These are phyloP conservation scores for Melanocharis versteri DNA, from an alignment of 2,113 vertebrate species.

Conservation along the genomic window DNA sequence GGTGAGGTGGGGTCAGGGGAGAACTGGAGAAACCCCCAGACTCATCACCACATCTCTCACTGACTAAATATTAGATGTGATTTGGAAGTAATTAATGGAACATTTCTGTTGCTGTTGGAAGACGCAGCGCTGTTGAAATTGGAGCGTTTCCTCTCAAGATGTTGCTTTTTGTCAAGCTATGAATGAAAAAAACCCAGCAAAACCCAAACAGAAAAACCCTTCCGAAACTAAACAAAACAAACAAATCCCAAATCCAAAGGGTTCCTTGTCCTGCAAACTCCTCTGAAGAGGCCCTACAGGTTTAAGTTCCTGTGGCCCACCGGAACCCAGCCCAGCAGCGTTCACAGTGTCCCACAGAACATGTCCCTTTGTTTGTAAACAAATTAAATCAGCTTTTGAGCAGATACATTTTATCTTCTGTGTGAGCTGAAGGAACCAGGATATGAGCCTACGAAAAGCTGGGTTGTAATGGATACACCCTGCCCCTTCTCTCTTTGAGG, in stretches of 20 bases:
- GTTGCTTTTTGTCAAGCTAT: slow-evolving; percentile 36
- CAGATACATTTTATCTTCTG: slow-evolving; percentile 37
- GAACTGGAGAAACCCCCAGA: neutral
- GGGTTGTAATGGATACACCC: slow-evolving; percentile 56
- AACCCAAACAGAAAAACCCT: neutral
- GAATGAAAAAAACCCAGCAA: neutral
- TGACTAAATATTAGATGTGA: neutral
- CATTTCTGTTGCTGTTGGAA: slow-evolving; percentile 37
- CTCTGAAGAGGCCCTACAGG: neutral
- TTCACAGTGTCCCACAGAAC: neutral
- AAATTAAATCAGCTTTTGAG: neutral
- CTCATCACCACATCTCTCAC: neutral
- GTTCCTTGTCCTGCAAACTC: neutral
- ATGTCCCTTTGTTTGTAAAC: slow-evolving; percentile 44
- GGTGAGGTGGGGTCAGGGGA: neutral
- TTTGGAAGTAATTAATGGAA: slow-evolving; percentile 45
- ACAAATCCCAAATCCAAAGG: neutral
- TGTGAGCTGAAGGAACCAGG: slow-evolving; percentile 41
- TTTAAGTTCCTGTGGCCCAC: slow-evolving; percentile 8
- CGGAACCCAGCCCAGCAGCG: neutral
- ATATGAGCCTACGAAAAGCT: slow-evolving; percentile 36
- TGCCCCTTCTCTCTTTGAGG: slow-evolving; percentile 68
- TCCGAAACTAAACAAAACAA: neutral
- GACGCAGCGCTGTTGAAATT: neutral
- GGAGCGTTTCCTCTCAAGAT: slow-evolving; percentile 51